A percentile compares a stretch with the other conserved stretches of the same genome.
phyloP scores from a whole-genome alignment of 2,113 vertebrate genomes.

The Ochotona princeps region DNA sequence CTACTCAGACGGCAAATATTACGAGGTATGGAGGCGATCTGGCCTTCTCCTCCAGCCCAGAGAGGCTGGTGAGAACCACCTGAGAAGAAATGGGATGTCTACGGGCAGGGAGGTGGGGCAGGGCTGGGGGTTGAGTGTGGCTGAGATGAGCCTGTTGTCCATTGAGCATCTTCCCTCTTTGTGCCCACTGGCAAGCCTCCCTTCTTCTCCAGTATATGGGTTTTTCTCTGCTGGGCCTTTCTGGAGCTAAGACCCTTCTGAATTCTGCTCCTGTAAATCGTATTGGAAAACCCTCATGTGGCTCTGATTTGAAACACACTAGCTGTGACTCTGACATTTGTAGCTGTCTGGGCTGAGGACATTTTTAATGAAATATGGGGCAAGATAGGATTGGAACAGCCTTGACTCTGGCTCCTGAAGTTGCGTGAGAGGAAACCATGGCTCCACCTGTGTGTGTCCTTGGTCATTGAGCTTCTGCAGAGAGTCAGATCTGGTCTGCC shows the following conservation, averaged over 20 bases:
- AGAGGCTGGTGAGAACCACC: background rate
- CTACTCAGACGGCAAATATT: constrained; percentile 96
- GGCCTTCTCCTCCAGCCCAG: accelerated
- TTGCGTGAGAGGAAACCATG: background rate
- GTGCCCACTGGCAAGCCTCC: background rate
- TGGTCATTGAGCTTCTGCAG: background rate
- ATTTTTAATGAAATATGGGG: background rate
- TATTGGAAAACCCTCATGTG: background rate
- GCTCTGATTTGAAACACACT: background rate
- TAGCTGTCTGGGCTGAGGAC: constrained; percentile 3
- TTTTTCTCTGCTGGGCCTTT: background rate
- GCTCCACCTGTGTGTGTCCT: background rate
- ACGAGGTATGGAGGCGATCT: constrained; percentile 87
- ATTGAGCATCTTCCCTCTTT: background rate
- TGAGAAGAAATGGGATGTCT: accelerated
- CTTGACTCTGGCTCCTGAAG: background rate
- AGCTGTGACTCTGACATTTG: constrained; percentile 45
- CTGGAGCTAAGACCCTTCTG: background rate
- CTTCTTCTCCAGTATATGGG: background rate
- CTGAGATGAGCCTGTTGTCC: background rate
- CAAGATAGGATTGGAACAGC: too few species aligned
- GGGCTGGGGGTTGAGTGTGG: background rate
- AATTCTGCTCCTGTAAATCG: background rate
- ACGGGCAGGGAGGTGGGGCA: background rate
- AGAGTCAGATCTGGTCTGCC: background rate